Evolutionary conservation across 2,113 vertebrate genomes (phyloP), one percentile per base, ranked within the genome.

Genomic region (Nansenia antarctica): DNA sequence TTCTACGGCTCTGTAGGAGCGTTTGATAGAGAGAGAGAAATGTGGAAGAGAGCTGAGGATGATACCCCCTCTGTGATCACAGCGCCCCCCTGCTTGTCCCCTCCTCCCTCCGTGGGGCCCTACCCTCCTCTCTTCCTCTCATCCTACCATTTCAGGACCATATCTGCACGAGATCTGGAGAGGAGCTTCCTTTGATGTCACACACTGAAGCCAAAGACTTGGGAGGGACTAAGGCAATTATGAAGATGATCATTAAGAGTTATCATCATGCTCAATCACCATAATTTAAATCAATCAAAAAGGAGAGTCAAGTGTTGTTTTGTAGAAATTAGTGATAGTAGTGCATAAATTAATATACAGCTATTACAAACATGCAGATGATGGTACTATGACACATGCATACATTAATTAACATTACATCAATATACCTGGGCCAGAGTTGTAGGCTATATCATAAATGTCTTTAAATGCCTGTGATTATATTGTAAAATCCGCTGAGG

Each of bases 11-110:
- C 82, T 20, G 55, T n/a, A 3, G 72, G 55, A 60, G 77, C 77
- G 61, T 58, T 72, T 61, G 63, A 86, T 7, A 35, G 49, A 1
- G 49, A 64, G 59, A 61, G 65, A 42, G 72, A 77, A 1, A 47
- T 77, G 62, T 77, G 59, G 27, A n/a, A n/a, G n/a, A 76, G 52
- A 34, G 37, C 62, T 1, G 78, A 86, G 30, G 92, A 92, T 0
- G 86, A 87, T 61, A 76, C 87, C 8, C 89, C 92, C 0, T 91
- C 92, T 65, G 81, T 92, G 76, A 93, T 93, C 84, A 87, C 87
- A 9, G 61, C 90, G 22, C 89, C 91, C 1, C 89, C 91, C 27
- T 30, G 82, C 26, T n/a, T 91, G 45, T 89, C 90, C 62, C 91
- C 88, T 22, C 90, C 86, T 77, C 89, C 73, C 26, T 71, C 83